Percentiles rank a stretch among this genome's conserved stretches.
Evolutionary conservation across 2,888 invertebrate genomes (phyloP).

Genomic region (Cremastinae sp.): DNA sequence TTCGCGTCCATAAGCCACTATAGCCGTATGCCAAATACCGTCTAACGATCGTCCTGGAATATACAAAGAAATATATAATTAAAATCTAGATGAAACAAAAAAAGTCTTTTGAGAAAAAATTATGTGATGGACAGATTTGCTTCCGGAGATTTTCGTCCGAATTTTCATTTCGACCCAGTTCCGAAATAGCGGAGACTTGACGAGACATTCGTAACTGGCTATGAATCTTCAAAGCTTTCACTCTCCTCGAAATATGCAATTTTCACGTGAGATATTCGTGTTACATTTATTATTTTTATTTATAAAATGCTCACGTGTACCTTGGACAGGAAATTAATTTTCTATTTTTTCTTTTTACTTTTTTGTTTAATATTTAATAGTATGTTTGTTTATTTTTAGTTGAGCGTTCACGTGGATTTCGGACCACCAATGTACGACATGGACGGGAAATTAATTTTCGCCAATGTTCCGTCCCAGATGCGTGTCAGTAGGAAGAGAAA

Average conservation of each 20-base stretch:
- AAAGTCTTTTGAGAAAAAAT: not conserved
- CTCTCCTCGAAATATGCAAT: slow-evolving; percentile 8
- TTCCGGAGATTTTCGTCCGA: slow-evolving; percentile 59
- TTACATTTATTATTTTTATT: slow-evolving; percentile 1
- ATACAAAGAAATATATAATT: slow-evolving; percentile 22
- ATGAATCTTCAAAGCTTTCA: slow-evolving; percentile 28
- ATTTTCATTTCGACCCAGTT: slow-evolving; percentile 57
- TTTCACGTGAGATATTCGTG: not conserved
- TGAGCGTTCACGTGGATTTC: no score
- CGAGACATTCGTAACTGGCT: slow-evolving; percentile 3
- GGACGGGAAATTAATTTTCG: no score
- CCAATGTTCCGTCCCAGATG: no score
- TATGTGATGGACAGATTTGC: slow-evolving; percentile 15
- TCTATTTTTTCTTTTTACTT: not conserved
- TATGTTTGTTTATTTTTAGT: not conserved
- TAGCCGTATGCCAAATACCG: slow-evolving; percentile 97
- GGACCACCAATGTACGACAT: no score
- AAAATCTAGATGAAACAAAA: not conserved
- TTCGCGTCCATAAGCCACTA: slow-evolving; percentile 92
- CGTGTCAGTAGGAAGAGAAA: no score
- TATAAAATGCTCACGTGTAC: not conserved
- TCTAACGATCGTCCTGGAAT: slow-evolving; percentile 90
- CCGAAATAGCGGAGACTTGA: slow-evolving; percentile 55
- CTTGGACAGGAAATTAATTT: not conserved
- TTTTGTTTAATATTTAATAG: no score